phyloP scores from a whole-genome alignment of 2,888 invertebrate genomes.

The Bruchidius siliquastri region DNA sequence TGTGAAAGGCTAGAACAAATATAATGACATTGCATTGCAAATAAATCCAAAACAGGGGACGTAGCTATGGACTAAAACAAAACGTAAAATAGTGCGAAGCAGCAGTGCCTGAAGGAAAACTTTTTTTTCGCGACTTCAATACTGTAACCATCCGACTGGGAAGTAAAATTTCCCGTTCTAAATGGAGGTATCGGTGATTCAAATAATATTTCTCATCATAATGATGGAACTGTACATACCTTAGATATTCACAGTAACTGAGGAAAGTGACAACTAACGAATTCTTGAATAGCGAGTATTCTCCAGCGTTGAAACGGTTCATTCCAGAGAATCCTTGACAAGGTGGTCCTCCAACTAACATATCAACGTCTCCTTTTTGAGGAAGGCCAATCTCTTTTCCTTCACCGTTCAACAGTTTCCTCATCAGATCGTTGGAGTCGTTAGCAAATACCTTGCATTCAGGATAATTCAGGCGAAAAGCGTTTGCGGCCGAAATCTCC shows the following conservation, averaged over 20 bases:
- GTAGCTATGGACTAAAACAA: no score
- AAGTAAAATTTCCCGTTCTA: no score
- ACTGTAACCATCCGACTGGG: no score
- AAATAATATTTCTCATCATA: no score
- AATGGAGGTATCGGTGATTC: no score
- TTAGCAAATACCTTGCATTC: slow-evolving; percentile 71
- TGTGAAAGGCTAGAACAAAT: no score
- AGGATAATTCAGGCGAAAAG: slow-evolving; percentile 72
- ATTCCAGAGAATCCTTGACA: slow-evolving; percentile 88
- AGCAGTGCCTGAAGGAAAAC: no score
- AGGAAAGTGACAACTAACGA: slow-evolving; percentile 77
- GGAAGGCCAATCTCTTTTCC: slow-evolving; percentile 52
- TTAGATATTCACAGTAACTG: slow-evolving; percentile 80
- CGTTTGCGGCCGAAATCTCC: slow-evolving; percentile 71
- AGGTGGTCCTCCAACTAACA: slow-evolving; percentile 82
- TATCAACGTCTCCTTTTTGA: slow-evolving; percentile 73
- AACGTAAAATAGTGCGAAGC: no score
- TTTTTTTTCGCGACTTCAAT: no score
- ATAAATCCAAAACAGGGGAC: no score
- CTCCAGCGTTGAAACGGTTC: slow-evolving; percentile 80
- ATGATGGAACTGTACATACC: slow-evolving; percentile 37
- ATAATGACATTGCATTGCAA: no score
- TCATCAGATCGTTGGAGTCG: slow-evolving; percentile 72
- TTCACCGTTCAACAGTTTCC: slow-evolving; percentile 60
- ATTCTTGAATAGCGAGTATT: slow-evolving; percentile 82